These are phyloP conservation scores for Melipona quadrifasciata DNA, from an alignment of 1,140 invertebrate genomes.

Conservation along the genomic window DNA sequence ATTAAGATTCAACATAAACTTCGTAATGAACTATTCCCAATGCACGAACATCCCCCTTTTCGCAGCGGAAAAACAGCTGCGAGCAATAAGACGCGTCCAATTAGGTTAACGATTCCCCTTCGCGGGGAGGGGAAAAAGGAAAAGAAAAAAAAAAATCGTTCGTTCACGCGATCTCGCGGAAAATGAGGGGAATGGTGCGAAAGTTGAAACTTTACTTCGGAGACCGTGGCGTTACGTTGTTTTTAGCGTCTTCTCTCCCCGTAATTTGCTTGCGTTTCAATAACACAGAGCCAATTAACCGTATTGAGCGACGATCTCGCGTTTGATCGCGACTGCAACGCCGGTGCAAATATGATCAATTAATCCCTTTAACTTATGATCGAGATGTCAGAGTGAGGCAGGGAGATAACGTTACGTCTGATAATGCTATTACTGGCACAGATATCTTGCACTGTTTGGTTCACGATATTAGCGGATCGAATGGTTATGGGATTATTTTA, in stretches of 20 bases:
- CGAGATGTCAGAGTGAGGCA: neutral
- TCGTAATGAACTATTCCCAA: neutral
- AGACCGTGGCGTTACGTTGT: neutral
- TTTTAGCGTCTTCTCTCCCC: neutral
- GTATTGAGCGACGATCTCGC: neutral
- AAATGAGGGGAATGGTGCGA: conserved; percentile 23
- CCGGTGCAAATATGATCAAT: neutral
- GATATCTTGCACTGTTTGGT: neutral
- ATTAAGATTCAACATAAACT: conserved; percentile 21
- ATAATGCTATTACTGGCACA: neutral
- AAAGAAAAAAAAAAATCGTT: neutral
- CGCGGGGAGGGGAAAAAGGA: too few relatives aligned
- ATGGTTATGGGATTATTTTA: too few relatives aligned
- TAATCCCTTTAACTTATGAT: neutral
- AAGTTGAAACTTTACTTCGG: conserved; percentile 24
- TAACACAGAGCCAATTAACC: neutral
- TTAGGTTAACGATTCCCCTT: conserved; percentile 33
- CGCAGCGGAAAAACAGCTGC: neutral
- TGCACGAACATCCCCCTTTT: neutral
- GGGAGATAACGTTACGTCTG: neutral
- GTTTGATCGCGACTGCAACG: neutral
- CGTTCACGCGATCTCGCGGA: conserved; percentile 55
- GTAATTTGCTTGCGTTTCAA: neutral
- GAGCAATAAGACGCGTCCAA: conserved; percentile 24
- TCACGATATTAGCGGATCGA: neutral